Conservation (phyloP, 2,888 invertebrate species). For the Suillia variegata region DNA sequence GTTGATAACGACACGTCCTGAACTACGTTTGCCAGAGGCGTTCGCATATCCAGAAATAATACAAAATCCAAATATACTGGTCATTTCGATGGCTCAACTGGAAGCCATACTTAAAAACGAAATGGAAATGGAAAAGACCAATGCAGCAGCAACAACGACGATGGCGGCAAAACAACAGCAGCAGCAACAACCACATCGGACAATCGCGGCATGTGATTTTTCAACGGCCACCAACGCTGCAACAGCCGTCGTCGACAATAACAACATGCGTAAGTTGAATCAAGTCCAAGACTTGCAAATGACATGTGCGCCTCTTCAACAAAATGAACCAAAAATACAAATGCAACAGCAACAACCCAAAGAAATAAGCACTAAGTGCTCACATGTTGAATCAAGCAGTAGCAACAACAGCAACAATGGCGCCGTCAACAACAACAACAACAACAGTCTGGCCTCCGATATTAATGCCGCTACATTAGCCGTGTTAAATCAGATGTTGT, state of each 20-base stretch:
- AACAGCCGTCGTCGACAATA: slow-evolving; percentile 16
- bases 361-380: slow-evolving; percentile 21
- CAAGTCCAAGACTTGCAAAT: too few relatives aligned
- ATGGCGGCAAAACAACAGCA: slow-evolving; percentile 22
- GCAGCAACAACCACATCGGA: slow-evolving; percentile 31
- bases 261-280: background rate
- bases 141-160: slow-evolving; percentile 30
- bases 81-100: slow-evolving; percentile 76
- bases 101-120: slow-evolving; percentile 69
- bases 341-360: background rate
- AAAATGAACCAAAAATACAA: slow-evolving; percentile 14
- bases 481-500: slow-evolving; percentile 75
- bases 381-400: slow-evolving; percentile 40
- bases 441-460: slow-evolving; percentile 67
- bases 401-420: too few relatives aligned
- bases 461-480: slow-evolving; percentile 74
- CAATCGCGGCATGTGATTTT: too few relatives aligned
- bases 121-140: slow-evolving; percentile 44
- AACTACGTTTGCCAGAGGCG: slow-evolving; percentile 75
- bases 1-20: slow-evolving; percentile 73
- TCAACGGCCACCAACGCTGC: slow-evolving; percentile 13
- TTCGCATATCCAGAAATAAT: slow-evolving; percentile 74
- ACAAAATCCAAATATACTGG: slow-evolving; percentile 78
- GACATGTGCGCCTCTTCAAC: too few relatives aligned
- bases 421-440: too few relatives aligned